Conservation (phyloP, 2,888 invertebrate species). For the Chrysolina americana region DNA sequence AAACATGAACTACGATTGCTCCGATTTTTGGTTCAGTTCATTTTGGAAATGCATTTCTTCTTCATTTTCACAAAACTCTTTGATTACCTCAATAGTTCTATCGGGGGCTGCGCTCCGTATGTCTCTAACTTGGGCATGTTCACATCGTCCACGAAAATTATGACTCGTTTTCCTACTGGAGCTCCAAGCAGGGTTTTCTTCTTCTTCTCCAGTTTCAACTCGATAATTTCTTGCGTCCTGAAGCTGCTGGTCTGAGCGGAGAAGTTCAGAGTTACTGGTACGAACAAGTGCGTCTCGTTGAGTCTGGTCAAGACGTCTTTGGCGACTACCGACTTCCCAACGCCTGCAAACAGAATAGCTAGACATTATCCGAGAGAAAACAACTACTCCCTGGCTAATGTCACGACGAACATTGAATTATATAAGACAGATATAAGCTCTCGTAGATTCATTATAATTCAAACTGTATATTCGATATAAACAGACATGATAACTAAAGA, state of each 20-base stretch:
- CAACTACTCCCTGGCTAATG: neutral
- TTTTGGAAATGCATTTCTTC: no score
- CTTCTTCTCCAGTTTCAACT: constrained; percentile 86
- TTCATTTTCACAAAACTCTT: neutral
- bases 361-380: neutral
- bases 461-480: no score
- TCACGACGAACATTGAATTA: neutral
- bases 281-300: constrained; percentile 74
- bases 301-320: constrained; percentile 81
- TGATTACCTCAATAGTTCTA: constrained; percentile 84
- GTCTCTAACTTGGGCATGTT: constrained; percentile 92
- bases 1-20: no score
- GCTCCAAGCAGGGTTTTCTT: constrained; percentile 86
- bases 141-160: constrained; percentile 92
- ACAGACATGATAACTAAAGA: no score
- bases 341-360: constrained; percentile 72
- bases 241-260: constrained; percentile 92
- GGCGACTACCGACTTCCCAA: constrained; percentile 91
- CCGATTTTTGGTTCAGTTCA: no score
- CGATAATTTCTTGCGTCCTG: constrained; percentile 89
- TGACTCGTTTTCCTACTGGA: constrained; percentile 85
- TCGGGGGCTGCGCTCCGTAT: constrained; percentile 93
- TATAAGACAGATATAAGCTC: no score
- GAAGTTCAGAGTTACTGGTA: constrained; percentile 88
- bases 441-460: no score